Evolutionary conservation across 2,888 invertebrate genomes (phyloP), one percentile per base, ranked within the genome.

Genomic region (Pharmacophagus antenor): DNA sequence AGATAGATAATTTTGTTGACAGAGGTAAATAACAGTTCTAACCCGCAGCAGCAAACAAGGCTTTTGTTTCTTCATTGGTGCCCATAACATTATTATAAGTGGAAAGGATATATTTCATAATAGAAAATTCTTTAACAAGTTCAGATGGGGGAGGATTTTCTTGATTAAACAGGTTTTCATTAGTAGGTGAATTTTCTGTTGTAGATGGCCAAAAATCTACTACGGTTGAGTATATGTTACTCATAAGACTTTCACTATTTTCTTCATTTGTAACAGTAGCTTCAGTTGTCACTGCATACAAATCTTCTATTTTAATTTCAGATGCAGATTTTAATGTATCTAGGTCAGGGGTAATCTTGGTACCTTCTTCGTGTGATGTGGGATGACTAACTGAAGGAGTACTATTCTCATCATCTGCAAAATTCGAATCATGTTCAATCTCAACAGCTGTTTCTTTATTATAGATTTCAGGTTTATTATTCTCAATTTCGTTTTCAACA

Each of bases 11-110:
- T 18, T 54, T 56, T 61, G 51, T 54, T 44, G 1, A n/a, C n/a
- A n/a, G n/a, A n/a, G n/a, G n/a, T 7, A 4, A n/a, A 42, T 18
- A 44, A 44, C 18, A 44, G 22, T 54, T 31, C 48, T 37, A 70
- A 89, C 89, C 86, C 63, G 79, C 71, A 61, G 86, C 70, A 56
- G 84, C 76, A 71, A 85, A 89, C 37, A 88, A 67, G n/a, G 81
- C 84, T 64, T 79, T 84, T n/a, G 79, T 73, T 67, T 88, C 82
- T 63, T 82, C 79, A 67, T 73, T 77, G 2, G 70, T 71, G n/a
- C 85, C 85, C 74, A 85, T 79, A 10, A 88, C 70, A 31, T 80
- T 77, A 63, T 79, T 76, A 65, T 83, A 87, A 41, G 75, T 75
- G 41, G 78, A 68, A 56, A 76, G 67, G n/a, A 88, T 61, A 64